Percentiles rank a stretch among this genome's conserved stretches.
Conservation (phyloP, 2,113 vertebrate species). For the Corythoichthys haematopterus region DNA sequence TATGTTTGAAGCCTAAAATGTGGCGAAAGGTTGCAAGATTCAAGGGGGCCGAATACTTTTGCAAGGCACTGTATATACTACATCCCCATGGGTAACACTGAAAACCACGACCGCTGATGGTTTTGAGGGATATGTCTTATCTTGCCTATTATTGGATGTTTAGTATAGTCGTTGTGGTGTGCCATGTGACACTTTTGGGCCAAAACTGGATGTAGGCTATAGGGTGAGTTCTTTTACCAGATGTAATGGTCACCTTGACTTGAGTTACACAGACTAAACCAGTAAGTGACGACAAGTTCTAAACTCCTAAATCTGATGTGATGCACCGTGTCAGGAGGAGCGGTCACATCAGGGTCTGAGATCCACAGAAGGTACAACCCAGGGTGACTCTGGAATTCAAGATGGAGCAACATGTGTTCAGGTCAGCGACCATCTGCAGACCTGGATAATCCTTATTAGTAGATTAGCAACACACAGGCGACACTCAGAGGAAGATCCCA, state of each 20-base stretch:
- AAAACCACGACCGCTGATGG: too few species aligned
- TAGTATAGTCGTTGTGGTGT: too few species aligned
- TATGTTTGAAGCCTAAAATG: too few species aligned
- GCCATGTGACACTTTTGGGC: not conserved
- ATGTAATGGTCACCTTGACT: not conserved
- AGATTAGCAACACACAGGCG: slow-evolving; percentile 40
- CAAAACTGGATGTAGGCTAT: not conserved
- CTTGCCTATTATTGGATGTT: too few species aligned
- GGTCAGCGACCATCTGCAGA: slow-evolving; percentile 59
- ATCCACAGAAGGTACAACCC: slow-evolving; percentile 3
- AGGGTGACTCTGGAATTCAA: slow-evolving; percentile 7
- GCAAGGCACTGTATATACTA: too few species aligned
- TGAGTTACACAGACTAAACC: not conserved
- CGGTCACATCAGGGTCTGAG: not conserved
- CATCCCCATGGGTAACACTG: too few species aligned
- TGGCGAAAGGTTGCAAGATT: too few species aligned
- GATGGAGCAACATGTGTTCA: slow-evolving; percentile 38
- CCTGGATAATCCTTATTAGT: slow-evolving; percentile 62
- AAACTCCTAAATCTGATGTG: not conserved
- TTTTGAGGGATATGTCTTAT: too few species aligned
- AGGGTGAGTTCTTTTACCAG: not conserved
- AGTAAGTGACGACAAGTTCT: not conserved
- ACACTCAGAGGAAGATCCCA: slow-evolving; percentile 4
- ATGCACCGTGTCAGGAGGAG: not conserved
- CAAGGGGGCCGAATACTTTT: too few species aligned